phyloP scores from a whole-genome alignment of 37 sponge, comb jelly and placozoan genomes.

The Sycon ciliatum region DNA sequence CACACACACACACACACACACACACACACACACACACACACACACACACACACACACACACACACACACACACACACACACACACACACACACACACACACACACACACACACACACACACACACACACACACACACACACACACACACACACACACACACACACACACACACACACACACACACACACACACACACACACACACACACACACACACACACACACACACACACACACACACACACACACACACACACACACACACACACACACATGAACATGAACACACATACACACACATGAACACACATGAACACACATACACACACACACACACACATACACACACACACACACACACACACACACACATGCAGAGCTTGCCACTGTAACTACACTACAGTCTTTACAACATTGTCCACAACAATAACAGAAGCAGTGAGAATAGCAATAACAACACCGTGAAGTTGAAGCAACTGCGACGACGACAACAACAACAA shows the following conservation, averaged over 20 bases:
- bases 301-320: too few species aligned
- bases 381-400: too few species aligned
- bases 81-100: constrained; percentile 5
- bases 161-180: constrained; percentile 1
- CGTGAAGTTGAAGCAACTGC: too few species aligned
- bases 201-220: constrained; percentile 5
- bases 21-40: constrained; percentile 1
- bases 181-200: neutral
- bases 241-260: neutral
- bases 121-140: neutral
- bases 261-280: neutral
- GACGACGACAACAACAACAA: too few species aligned
- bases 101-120: constrained; percentile 5
- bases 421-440: too few species aligned
- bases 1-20: constrained; percentile 1
- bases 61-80: neutral
- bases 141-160: constrained; percentile 5
- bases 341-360: too few species aligned
- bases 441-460: too few species aligned
- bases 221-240: constrained; percentile 5
- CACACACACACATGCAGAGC: too few species aligned
- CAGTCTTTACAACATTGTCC: too few species aligned
- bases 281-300: too few species aligned
- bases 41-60: constrained; percentile 1
- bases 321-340: too few species aligned